Evolutionary conservation across 2,797 vertebrate species (phyloP).

Genomic region (Pseudochirops cupreus): DNA sequence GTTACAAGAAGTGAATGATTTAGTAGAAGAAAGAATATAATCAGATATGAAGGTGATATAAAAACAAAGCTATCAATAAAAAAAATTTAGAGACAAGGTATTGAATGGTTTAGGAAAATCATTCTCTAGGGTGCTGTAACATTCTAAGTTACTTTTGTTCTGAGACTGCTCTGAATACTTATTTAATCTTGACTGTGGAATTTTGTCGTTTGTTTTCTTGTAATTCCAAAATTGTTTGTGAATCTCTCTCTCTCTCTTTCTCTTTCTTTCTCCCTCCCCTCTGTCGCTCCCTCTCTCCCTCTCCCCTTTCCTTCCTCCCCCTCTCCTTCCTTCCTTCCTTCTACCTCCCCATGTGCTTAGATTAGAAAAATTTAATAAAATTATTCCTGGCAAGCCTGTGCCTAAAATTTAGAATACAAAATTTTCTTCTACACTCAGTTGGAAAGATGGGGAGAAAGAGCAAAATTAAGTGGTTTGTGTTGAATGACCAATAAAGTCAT

Average conservation of each 20-base stretch:
- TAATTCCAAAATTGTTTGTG: background rate
- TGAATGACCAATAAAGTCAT: background rate
- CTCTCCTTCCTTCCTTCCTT: background rate
- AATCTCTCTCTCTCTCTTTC: background rate
- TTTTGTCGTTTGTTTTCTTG: background rate
- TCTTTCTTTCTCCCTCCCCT: accelerated
- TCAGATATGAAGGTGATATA: background rate
- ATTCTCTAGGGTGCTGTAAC: background rate
- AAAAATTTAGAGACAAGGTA: background rate
- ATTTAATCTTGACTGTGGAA: background rate
- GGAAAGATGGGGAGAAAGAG: background rate
- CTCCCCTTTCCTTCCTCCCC: accelerated
- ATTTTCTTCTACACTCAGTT: background rate
- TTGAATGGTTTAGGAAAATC: background rate
- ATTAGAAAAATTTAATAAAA: background rate
- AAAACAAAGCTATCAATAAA: background rate
- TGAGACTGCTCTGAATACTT: background rate
- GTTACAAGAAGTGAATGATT: background rate
- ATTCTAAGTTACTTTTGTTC: background rate
- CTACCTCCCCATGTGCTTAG: background rate
- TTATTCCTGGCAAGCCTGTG: background rate
- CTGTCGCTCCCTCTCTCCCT: too few species aligned
- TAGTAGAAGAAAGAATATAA: background rate
- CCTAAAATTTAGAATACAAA: background rate
- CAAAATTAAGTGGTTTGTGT: background rate